Evolutionary conservation across 1,140 invertebrate genomes (phyloP).

Genomic region (Tyrophagus putrescentiae): DNA sequence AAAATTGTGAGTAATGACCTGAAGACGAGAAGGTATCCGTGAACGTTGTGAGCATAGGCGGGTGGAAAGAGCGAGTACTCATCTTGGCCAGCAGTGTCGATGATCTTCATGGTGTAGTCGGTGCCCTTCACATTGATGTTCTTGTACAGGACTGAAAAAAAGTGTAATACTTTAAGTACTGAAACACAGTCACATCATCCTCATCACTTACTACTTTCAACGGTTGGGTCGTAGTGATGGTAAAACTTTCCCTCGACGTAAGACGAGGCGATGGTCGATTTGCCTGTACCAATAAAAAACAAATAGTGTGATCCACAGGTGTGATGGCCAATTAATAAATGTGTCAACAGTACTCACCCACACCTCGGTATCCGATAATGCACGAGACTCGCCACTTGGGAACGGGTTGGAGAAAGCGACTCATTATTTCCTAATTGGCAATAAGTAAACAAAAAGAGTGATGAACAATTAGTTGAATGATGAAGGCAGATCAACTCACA

Average conservation of each 20-base stretch:
- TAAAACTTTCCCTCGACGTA: constrained; percentile 97
- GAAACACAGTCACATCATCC: background rate
- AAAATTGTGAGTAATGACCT: constrained; percentile 36
- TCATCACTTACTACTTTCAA: constrained; percentile 80
- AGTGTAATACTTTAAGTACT: constrained; percentile 1
- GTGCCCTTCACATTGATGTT: constrained; percentile 71
- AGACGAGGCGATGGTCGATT: constrained; percentile 91
- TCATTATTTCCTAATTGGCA: no score
- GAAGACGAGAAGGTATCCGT: constrained; percentile 94
- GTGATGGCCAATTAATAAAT: background rate
- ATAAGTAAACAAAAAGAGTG: no score
- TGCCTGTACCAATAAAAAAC: constrained; percentile 48
- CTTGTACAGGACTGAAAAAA: constrained; percentile 66
- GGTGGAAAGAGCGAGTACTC: constrained; percentile 93
- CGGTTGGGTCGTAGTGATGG: constrained; percentile 94
- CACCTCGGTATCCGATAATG: no score
- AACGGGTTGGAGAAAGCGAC: no score
- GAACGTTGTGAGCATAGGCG: constrained; percentile 93
- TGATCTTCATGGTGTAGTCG: constrained; percentile 83
- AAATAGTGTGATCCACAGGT: background rate
- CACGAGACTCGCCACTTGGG: no score
- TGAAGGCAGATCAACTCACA: no score
- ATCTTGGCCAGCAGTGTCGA: constrained; percentile 90
- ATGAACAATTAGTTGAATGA: no score
- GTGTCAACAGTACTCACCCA: no score